Conservation (phyloP, 2,888 invertebrate genomes). For the Thecophora atra region DNA sequence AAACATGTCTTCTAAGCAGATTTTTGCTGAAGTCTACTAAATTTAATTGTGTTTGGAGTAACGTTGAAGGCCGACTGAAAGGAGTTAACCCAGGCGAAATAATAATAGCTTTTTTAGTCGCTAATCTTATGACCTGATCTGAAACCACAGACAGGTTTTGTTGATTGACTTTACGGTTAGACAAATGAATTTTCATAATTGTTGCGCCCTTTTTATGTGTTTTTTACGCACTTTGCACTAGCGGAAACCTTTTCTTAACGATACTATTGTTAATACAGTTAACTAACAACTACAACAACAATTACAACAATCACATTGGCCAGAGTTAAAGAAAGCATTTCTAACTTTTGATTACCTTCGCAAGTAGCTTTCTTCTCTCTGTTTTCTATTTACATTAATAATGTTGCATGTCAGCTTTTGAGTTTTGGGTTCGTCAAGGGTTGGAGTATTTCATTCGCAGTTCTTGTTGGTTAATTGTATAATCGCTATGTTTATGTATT, state of each 20-base stretch:
- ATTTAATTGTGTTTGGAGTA: background rate
- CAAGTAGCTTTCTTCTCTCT: background rate
- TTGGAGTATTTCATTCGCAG: background rate
- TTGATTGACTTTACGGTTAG: too few relatives aligned
- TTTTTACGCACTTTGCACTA: background rate
- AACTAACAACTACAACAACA: background rate
- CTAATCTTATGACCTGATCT: too few relatives aligned
- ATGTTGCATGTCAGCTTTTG: background rate
- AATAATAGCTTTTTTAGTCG: background rate
- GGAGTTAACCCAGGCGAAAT: background rate
- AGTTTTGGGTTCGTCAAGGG: background rate
- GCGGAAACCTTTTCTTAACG: background rate
- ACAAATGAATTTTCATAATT: too few relatives aligned
- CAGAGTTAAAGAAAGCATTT: background rate
- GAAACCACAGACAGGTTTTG: too few relatives aligned
- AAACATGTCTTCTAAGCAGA: too few relatives aligned
- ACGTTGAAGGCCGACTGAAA: slow-evolving; percentile 1
- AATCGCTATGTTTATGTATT: background rate
- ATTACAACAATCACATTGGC: background rate
- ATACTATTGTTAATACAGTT: background rate
- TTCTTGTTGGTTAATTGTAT: background rate
- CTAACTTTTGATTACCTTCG: background rate
- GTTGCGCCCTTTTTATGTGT: background rate
- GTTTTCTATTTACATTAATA: background rate
- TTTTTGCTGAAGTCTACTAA: background rate